Percentiles rank a stretch among this genome's conserved stretches.
Conservation (phyloP, 2,113 vertebrate genomes). For the Pangasianodon gigas region DNA sequence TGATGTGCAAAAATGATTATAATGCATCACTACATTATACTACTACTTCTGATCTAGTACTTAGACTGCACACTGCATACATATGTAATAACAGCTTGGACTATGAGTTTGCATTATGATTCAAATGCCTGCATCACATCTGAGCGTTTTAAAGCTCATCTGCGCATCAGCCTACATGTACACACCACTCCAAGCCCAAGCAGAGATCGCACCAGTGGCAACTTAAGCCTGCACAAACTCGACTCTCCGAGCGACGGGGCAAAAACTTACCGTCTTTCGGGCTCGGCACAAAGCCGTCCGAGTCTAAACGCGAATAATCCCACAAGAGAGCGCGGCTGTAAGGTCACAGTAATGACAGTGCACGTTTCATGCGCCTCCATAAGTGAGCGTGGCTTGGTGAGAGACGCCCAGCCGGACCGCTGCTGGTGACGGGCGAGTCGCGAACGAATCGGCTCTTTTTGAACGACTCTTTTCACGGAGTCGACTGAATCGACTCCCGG, state of each 20-base stretch:
- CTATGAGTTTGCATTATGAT: slow-evolving; percentile 6
- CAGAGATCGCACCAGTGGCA: slow-evolving; percentile 49
- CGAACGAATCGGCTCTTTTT: background rate
- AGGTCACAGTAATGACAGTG: slow-evolving; percentile 33
- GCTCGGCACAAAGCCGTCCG: slow-evolving; percentile 27
- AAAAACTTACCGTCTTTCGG: slow-evolving; percentile 64
- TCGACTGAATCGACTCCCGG: background rate
- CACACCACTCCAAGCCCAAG: background rate
- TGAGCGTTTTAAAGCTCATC: background rate
- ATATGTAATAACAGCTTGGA: background rate
- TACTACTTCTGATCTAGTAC: background rate
- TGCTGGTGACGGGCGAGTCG: slow-evolving; percentile 19
- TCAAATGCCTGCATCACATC: background rate
- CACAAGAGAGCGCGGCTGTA: background rate
- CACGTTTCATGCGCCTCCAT: slow-evolving; percentile 50
- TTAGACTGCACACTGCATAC: background rate
- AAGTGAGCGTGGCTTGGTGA: slow-evolving; percentile 57
- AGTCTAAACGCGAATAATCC: slow-evolving; percentile 38
- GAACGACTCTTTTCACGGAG: slow-evolving; percentile 6
- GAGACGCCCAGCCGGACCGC: slow-evolving; percentile 48
- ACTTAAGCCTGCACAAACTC: slow-evolving; percentile 63
- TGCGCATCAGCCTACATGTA: background rate
- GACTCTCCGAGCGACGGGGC: slow-evolving; percentile 28
- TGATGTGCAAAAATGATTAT: background rate
- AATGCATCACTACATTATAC: slow-evolving; percentile 1